Base-by-base conservation (phyloP, 2,113 vertebrate species). In the Vidua macroura region DNA sequence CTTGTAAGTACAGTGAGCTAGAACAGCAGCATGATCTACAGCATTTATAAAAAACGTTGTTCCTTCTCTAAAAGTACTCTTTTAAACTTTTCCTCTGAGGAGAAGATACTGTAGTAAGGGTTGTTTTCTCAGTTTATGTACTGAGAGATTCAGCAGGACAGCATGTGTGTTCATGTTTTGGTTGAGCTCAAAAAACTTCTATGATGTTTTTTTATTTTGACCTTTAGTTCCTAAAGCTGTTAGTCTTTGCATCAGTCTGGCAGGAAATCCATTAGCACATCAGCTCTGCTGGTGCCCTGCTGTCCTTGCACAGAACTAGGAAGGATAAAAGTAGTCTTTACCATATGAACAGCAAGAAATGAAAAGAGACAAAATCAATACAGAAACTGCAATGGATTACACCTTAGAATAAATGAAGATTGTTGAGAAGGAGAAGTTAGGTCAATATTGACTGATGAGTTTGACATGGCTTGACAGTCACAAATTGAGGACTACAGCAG, bases 1-100 rank as follows among this genome's bases (percentile, higher is more conserved):
- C 99, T 91, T 78, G 99, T 99, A 92, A 99, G 99, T 98, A 92
- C 9, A 37, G 10, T 7, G 12, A 63, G 35, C 24, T 31, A 5
- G 15, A 43, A 6, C 1, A 14, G 44, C 60, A 31, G 30, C 24
- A 5, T 63, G 35, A 33, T n/a, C 14, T 30, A 3, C 21, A 13
- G 16, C 15, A 28, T 6, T 9, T 9, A 15, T 10, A n/a, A 48
- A 74, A 74, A 39, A 49, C 7, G 15, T 22, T 37, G 7, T 37
- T 63, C 21, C 33, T 59, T 77, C 35, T 52, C 25, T 56, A 60
- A 33, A 92, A 87, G n/a, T 25, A 39, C 12, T 39, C 31, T 27
- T 49, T 63, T 31, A 52, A 74, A n/a, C 43, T n/a, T 51, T 24
- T 77, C 15, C 27, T 83, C n/a, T 2, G 2, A 43, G 37, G 52